These are phyloP conservation scores for Macquaria australasica DNA, from an alignment of 2,113 vertebrate genomes.

Conservation along the genomic window DNA sequence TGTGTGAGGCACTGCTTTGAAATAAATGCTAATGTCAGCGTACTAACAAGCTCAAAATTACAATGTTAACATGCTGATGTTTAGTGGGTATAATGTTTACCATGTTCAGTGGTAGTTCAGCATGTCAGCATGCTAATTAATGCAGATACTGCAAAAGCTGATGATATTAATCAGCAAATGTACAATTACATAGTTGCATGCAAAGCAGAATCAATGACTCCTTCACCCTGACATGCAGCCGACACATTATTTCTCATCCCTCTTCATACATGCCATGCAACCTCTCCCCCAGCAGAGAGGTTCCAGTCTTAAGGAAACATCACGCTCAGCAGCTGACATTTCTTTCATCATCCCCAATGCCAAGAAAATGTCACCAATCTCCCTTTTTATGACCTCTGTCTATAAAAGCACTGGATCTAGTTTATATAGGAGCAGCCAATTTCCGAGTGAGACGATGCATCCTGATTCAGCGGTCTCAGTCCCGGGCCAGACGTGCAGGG, in stretches of 20 bases:
- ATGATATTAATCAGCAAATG: not conserved
- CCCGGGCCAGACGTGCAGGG: not conserved
- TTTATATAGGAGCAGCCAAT: conserved; percentile 33
- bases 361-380: conserved; percentile 63
- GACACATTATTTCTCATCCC: conserved; percentile 8
- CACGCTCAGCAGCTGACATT: conserved; percentile 59
- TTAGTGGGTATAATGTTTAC: too few relatives aligned
- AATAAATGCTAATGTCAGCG: too few relatives aligned
- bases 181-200: not conserved
- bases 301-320: conserved; percentile 32
- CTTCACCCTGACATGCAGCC: not conserved
- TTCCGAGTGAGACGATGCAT: conserved; percentile 8
- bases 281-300: conserved; percentile 43
- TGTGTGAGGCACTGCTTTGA: not conserved
- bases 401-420: conserved; percentile 29
- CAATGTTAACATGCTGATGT: too few relatives aligned
- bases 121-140: too few relatives aligned
- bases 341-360: conserved; percentile 37
- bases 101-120: too few relatives aligned
- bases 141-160: not conserved
- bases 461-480: conserved; percentile 38
- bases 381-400: conserved; percentile 47
- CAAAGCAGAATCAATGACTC: conserved; percentile 10
- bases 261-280: not conserved
- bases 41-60: too few relatives aligned